phyloP scores from a whole-genome alignment of 1,140 invertebrate species.

The Matsumurasca onukii region DNA sequence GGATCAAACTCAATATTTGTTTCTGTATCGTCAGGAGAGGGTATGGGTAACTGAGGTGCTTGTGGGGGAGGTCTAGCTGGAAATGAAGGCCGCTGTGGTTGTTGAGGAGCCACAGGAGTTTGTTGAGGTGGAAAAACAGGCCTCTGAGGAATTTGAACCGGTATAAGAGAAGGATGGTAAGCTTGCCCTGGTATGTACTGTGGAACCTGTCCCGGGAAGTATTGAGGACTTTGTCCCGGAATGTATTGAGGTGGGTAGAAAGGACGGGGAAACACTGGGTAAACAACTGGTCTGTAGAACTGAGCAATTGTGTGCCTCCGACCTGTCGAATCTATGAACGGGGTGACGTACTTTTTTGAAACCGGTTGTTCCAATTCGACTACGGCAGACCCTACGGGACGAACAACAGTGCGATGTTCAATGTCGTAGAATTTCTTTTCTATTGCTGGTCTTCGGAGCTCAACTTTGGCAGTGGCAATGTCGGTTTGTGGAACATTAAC shows the following conservation, averaged over 20 bases:
- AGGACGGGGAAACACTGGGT: constrained; percentile 20
- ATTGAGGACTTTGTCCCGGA: constrained; percentile 10
- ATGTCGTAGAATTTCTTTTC: constrained; percentile 67
- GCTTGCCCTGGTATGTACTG: constrained; percentile 31
- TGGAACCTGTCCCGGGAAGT: constrained; percentile 7
- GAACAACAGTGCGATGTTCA: constrained; percentile 60
- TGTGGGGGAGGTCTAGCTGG: constrained; percentile 7
- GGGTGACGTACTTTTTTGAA: constrained; percentile 51
- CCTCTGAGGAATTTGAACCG: constrained; percentile 32
- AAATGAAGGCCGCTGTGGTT: constrained; percentile 25
- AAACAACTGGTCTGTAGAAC: constrained; percentile 34
- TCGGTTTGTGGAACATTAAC: constrained; percentile 56
- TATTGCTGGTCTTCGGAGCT: constrained; percentile 62
- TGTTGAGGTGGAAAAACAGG: constrained; percentile 22
- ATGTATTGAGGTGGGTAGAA: constrained; percentile 13
- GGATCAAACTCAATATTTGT: constrained; percentile 30
- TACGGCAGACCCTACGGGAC: constrained; percentile 62
- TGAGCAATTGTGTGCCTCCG: constrained; percentile 43
- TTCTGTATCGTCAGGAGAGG: neutral
- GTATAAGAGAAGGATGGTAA: constrained; percentile 18
- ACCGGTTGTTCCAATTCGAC: constrained; percentile 61
- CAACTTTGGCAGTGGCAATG: constrained; percentile 51
- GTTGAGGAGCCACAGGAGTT: constrained; percentile 28
- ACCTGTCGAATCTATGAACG: neutral
- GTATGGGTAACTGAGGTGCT: neutral